A percentile compares a stretch with the other conserved stretches of the same genome.
Conservation (phyloP, 2,113 vertebrate species). For the Clarias gariepinus region DNA sequence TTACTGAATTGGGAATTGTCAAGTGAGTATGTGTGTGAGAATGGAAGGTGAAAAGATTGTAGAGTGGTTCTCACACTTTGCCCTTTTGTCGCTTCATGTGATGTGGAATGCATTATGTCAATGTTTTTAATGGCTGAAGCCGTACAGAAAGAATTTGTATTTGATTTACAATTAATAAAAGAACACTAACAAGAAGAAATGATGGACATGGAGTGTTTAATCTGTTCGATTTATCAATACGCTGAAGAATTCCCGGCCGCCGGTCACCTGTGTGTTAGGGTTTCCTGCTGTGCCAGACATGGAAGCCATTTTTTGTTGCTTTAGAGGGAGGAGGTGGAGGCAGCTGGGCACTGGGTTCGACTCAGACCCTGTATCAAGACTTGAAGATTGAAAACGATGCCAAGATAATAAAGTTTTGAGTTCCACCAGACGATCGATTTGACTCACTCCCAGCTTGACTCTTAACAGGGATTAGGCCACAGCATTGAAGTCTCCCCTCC, state of each 20-base stretch:
- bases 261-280: background rate
- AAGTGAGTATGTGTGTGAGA: constrained; percentile 16
- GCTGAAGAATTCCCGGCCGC: background rate
- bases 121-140: constrained; percentile 12
- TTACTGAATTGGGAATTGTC: constrained; percentile 55
- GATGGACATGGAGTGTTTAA: constrained; percentile 16
- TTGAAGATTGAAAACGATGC: constrained; percentile 48
- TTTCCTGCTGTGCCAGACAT: background rate
- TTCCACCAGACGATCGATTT: constrained; percentile 53
- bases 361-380: constrained; percentile 36
- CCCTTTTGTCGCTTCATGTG: constrained; percentile 31
- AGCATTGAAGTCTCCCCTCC: constrained; percentile 59
- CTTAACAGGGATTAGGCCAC: constrained; percentile 58
- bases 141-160: constrained; percentile 11
- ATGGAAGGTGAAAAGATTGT: constrained; percentile 41
- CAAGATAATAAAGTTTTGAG: constrained; percentile 56
- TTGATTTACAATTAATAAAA: background rate
- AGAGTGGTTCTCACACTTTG: constrained; percentile 41
- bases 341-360: background rate
- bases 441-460: constrained; percentile 54
- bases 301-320: background rate
- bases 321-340: too few species aligned
- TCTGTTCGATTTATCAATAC: background rate
- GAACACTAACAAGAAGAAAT: constrained; percentile 7
- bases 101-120: constrained; percentile 34